phyloP scores from a whole-genome alignment of 1,140 invertebrate genomes.

The Tyrophagus putrescentiae region DNA sequence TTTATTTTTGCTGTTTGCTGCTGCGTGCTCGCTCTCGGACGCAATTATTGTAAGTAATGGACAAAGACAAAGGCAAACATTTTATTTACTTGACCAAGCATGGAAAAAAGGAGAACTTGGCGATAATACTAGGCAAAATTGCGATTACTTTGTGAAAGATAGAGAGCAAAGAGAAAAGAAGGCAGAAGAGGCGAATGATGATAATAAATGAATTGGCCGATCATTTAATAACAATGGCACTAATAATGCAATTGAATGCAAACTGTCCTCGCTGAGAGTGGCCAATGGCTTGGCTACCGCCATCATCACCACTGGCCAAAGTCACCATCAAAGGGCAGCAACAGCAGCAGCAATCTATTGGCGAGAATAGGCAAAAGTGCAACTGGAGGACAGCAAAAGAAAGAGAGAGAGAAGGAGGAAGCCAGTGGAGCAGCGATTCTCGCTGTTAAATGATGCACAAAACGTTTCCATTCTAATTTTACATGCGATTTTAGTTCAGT shows the following conservation, averaged over 20 bases:
- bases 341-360: too few relatives aligned
- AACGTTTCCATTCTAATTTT: slow-evolving; percentile 9
- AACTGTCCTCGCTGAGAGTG: slow-evolving; percentile 1
- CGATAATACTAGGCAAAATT: slow-evolving; percentile 6
- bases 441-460: slow-evolving; percentile 10
- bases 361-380: too few relatives aligned
- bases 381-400: too few relatives aligned
- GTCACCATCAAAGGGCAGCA: too few relatives aligned
- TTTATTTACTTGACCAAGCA: slow-evolving; percentile 16
- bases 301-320: too few relatives aligned
- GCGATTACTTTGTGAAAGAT: slow-evolving; percentile 9
- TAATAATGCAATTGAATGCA: slow-evolving; percentile 15
- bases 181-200: not conserved
- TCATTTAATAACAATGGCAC: slow-evolving; percentile 13
- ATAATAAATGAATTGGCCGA: slow-evolving; percentile 15
- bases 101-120: not conserved
- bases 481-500: slow-evolving; percentile 4
- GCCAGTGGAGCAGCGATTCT: not conserved
- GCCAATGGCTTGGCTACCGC: too few relatives aligned
- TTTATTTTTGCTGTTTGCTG: too few relatives aligned
- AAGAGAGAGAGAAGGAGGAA: too few relatives aligned
- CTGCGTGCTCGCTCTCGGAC: not conserved
- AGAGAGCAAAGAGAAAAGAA: too few relatives aligned
- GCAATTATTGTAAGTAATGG: slow-evolving; percentile 14
- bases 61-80: slow-evolving; percentile 13